These are phyloP conservation scores for Phymanthus crucifer DNA, from an alignment of 92 coral and sea anemone genomes.

Conservation along the genomic window DNA sequence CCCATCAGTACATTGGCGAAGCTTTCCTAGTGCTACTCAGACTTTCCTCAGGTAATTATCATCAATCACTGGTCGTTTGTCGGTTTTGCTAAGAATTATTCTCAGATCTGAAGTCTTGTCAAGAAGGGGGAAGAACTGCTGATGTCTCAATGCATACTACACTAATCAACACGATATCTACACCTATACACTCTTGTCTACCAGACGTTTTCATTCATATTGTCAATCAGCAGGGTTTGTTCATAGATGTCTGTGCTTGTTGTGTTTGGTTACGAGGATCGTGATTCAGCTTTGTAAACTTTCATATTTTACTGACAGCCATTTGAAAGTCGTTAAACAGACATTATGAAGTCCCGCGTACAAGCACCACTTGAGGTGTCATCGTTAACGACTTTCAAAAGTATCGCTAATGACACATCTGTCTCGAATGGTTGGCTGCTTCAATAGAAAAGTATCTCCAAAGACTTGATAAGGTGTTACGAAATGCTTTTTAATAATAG, in stretches of 20 bases:
- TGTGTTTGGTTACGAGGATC: not conserved
- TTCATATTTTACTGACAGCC: conserved; percentile 5
- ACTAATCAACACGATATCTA: not conserved
- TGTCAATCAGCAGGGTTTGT: not conserved
- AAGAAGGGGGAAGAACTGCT: not conserved
- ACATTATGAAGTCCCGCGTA: conserved; percentile 7
- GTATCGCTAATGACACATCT: conserved; percentile 27
- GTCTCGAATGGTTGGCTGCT: conserved; percentile 20
- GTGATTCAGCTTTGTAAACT: conserved; percentile 1
- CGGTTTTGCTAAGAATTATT: not conserved
- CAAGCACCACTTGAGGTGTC: conserved; percentile 26
- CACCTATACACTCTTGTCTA: not conserved
- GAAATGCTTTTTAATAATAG: not conserved
- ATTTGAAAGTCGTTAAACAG: conserved; percentile 20
- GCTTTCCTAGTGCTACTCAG: not conserved
- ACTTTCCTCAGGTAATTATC: conserved; percentile 6
- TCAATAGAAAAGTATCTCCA: conserved; percentile 10
- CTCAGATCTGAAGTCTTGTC: not conserved
- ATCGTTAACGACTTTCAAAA: not conserved
- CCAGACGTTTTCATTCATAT: not conserved
- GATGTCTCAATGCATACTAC: not conserved
- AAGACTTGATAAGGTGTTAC: not conserved
- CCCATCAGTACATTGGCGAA: not conserved
- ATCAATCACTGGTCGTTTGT: not conserved
- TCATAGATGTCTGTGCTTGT: not conserved